phyloP scores from a whole-genome alignment of 2,797 vertebrate species.

The Sparidentex hasta region DNA sequence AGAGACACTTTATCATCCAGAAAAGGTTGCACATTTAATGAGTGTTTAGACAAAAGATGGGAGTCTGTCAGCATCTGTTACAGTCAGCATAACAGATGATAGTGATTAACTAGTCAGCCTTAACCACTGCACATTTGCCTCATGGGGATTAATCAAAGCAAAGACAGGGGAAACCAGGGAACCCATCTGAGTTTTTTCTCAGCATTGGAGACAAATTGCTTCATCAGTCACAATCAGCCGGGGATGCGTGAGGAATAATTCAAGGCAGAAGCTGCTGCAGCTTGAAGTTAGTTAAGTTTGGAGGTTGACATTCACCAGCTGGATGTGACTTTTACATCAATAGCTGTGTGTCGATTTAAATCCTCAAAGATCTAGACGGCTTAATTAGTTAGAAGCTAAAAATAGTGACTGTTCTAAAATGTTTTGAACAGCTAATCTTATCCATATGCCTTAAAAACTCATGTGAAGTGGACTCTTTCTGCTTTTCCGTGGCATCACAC shows the following conservation, averaged over 20 bases:
- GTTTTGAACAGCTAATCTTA: no score
- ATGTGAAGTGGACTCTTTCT: no score
- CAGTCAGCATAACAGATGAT: slow-evolving; percentile 41
- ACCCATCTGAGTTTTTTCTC: slow-evolving; percentile 20
- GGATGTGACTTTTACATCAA: not conserved
- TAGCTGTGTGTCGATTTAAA: not conserved
- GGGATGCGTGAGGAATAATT: slow-evolving; percentile 28
- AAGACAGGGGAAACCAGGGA: slow-evolving; percentile 22
- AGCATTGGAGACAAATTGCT: slow-evolving; percentile 19
- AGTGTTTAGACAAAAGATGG: slow-evolving; percentile 23
- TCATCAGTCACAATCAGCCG: slow-evolving; percentile 47
- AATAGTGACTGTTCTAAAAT: no score
- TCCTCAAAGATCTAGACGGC: no score
- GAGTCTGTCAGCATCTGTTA: slow-evolving; percentile 27
- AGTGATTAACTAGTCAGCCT: slow-evolving; percentile 49
- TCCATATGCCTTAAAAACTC: no score
- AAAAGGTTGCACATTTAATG: slow-evolving; percentile 25
- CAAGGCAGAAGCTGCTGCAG: slow-evolving; percentile 1
- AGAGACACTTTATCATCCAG: not conserved
- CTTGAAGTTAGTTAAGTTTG: not conserved
- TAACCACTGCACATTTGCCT: slow-evolving; percentile 36
- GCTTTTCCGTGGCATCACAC: no score
- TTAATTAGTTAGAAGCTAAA: no score
- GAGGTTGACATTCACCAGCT: slow-evolving; percentile 5
- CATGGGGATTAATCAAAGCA: slow-evolving; percentile 56